A percentile compares a stretch with the other conserved stretches of the same genome.
Evolutionary conservation across 1,140 invertebrate species (phyloP).

Genomic region (Tetragonula clypearis): DNA sequence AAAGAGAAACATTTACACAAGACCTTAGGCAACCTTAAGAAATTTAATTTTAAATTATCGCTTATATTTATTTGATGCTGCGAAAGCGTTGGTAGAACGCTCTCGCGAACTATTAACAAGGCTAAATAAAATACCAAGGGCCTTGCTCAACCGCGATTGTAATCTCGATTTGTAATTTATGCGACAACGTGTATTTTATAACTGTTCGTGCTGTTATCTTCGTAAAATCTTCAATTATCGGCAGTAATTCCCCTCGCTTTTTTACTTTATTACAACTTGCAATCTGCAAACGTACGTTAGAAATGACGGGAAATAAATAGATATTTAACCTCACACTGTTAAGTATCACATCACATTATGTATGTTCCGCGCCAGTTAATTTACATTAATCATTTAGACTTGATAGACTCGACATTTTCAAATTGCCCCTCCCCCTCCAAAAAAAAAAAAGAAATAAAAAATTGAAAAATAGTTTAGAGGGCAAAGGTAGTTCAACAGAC

Average conservation of each 20-base stretch:
- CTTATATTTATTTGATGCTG: not conserved
- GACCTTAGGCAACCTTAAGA: not conserved
- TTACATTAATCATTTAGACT: too few relatives aligned
- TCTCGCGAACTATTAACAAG: not conserved
- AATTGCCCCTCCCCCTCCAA: too few relatives aligned
- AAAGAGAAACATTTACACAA: not conserved
- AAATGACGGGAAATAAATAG: not conserved
- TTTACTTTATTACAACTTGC: not conserved
- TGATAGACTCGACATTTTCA: too few relatives aligned
- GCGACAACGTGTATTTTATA: not conserved
- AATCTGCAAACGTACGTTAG: not conserved
- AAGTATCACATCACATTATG: too few relatives aligned
- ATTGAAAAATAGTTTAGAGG: too few relatives aligned
- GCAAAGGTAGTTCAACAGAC: too few relatives aligned
- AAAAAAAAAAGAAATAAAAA: too few relatives aligned
- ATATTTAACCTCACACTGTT: too few relatives aligned
- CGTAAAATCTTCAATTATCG: not conserved
- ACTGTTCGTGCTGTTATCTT: not conserved
- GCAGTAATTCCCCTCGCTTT: not conserved
- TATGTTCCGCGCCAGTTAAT: too few relatives aligned
- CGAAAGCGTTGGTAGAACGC: not conserved
- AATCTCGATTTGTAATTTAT: not conserved
- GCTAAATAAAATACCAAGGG: not conserved
- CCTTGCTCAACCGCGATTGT: slow-evolving; percentile 19
- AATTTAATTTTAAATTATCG: not conserved